Conservation (phyloP, 2,113 vertebrate genomes). For the Amphilophus citrinellus region DNA sequence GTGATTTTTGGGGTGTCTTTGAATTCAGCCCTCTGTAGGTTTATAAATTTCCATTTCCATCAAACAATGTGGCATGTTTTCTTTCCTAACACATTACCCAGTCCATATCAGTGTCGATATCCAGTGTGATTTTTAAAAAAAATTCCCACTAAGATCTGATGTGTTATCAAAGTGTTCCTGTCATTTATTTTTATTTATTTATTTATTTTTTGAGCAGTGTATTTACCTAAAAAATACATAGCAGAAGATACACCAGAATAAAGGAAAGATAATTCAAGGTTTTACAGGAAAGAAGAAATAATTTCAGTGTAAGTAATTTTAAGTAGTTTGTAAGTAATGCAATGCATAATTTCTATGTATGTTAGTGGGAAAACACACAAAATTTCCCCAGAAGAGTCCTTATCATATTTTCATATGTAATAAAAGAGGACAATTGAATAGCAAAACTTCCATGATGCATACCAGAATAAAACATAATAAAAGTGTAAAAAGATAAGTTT, state of each 20-base stretch:
- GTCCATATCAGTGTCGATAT: too few species aligned
- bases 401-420: not conserved
- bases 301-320: not conserved
- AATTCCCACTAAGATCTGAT: too few species aligned
- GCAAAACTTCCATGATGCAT: not conserved
- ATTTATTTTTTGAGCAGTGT: too few species aligned
- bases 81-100: too few species aligned
- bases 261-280: not conserved
- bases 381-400: not conserved
- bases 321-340: too few species aligned
- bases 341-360: not conserved
- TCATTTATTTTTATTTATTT: too few species aligned
- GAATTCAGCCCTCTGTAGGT: too few species aligned
- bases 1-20: too few species aligned
- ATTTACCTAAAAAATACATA: not conserved
- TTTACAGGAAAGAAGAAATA: not conserved
- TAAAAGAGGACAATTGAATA: not conserved
- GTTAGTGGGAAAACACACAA: not conserved
- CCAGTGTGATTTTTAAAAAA: too few species aligned
- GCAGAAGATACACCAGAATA: not conserved
- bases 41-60: too few species aligned
- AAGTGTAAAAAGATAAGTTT: not conserved
- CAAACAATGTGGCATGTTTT: too few species aligned
- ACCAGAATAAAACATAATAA: not conserved
- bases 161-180: too few species aligned